Evolutionary conservation across 2,888 invertebrate species (phyloP), one percentile per base, ranked within the genome.

Genomic region (Hanleya hanleyi): DNA sequence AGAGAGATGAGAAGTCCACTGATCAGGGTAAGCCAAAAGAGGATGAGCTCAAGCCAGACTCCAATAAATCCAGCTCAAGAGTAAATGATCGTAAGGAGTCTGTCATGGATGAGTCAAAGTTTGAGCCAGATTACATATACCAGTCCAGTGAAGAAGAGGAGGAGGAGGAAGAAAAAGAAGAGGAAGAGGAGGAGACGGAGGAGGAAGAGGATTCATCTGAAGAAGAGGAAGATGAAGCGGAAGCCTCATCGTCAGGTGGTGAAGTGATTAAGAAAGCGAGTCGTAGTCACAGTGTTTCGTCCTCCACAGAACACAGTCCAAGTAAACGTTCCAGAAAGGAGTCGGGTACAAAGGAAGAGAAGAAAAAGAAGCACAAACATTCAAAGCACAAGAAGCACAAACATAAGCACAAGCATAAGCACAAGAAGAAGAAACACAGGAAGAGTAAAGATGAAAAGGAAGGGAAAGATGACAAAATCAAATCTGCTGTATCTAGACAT

Each of bases 101-200:
- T 0, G 75, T 86, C 29, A 77, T 85, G 50, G 88, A 87, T 70
- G 87, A 88, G 74, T 80, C 86, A 0, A 80, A 81, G 67, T 88
- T 88, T 83, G 87, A 83, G 47, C 88, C 88, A 0, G 87, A 88
- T 76, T 88, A 88, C 77, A 37, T 37, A n/a, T 35, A 64, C 22
- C 35, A 37, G 37, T 64, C 64, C 36, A 64, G 64, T 35, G 64
- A 64, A 29, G 35, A 35, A 18, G 64, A 64, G 36, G 81, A 83
- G 22, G 87, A 86, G 22, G 77, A 66, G 22, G 76, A 69, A 74
- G 73, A 36, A 76, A 78, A 69, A 32, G 70, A 82, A 4, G 83
- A 81, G 4, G 72, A 67, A 1, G 78, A 67, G 29, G 57, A 71
- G 32, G 12, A 22, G 26, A 57, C 29, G 57, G 57, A 57, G 32